Evolutionary conservation across 2,888 invertebrate genomes (phyloP), one percentile per base, ranked within the genome.

Genomic region (Thelaira solivaga): DNA sequence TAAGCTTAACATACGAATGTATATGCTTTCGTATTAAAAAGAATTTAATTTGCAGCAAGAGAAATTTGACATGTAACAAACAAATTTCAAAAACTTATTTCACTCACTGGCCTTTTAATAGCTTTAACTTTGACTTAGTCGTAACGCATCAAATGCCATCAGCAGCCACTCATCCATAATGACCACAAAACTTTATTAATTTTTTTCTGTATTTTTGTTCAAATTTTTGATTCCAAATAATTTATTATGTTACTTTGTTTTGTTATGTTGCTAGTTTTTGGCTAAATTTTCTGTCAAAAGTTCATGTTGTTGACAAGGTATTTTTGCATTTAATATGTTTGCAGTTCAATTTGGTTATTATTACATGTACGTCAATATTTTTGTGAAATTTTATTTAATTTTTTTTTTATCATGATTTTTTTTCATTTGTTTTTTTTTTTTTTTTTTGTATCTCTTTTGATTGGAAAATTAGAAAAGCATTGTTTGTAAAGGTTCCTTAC

Each of bases 51-150:
- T 36, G 18, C 24, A 43, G 24, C 24, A 51, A 55, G 18, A 34
- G 43, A 59, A 67, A 74, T 5, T 53, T 26, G 8, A 26, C 1
- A 34, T n/a, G 16, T 55, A 22, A 4, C 20, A 53, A 55, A 55
- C 24, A 39, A 24, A 57, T n/a, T 20, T 26, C 18, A n/a, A 31
- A 41, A 11, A 20, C 7, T 18, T n/a, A n/a, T n/a, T n/a, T 13
- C 3, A 49, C 10, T 57, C 61, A 34, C 39, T 65, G 57, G 47
- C 62, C 51, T 69, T 61, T 61, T 74, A 69, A 78, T 74, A 65
- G 59, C 26, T 68, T 76, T 72, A 57, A 51, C 36, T 77, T 74
- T 78, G 59, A 43, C 49, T 69, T 69, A 45, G 31, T 62, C 36
- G 57, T 68, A 55, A 62, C 55, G 55, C 68, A 64, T 73, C 55